phyloP scores from a whole-genome alignment of 1,140 invertebrate genomes.

The Drosophila albomicans region DNA sequence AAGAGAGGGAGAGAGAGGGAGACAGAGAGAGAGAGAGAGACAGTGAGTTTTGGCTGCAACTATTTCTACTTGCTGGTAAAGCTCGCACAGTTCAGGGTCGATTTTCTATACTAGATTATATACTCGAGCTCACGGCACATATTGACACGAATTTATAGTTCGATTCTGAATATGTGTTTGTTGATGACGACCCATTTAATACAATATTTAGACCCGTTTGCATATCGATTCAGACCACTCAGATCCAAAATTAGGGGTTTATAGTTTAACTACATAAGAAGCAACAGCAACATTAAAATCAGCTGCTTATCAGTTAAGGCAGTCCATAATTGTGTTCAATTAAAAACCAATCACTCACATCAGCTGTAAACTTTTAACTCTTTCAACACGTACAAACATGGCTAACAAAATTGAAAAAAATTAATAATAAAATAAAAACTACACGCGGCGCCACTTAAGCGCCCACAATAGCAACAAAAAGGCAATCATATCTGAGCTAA shows the following conservation, averaged over 20 bases:
- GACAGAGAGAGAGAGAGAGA: slow-evolving; percentile 4
- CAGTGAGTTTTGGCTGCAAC: neutral
- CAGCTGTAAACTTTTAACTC: slow-evolving; percentile 50
- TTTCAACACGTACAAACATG: slow-evolving; percentile 42
- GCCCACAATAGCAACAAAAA: slow-evolving; percentile 49
- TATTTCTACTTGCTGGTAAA: slow-evolving; percentile 19
- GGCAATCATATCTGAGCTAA: slow-evolving; percentile 63
- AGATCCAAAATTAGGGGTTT: slow-evolving; percentile 11
- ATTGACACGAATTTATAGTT: slow-evolving; percentile 6
- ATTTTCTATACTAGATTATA: slow-evolving; percentile 15
- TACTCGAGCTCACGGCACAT: neutral
- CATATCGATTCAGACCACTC: slow-evolving; percentile 3
- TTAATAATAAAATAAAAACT: slow-evolving; percentile 7
- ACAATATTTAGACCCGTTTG: slow-evolving; percentile 11
- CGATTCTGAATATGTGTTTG: slow-evolving; percentile 2
- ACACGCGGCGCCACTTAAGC: slow-evolving; percentile 25
- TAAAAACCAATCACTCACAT: slow-evolving; percentile 73
- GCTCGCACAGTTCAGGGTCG: slow-evolving; percentile 33
- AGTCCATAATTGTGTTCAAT: slow-evolving; percentile 62
- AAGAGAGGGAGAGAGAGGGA: neutral
- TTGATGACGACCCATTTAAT: slow-evolving; percentile 32
- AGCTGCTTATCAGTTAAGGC: slow-evolving; percentile 34
- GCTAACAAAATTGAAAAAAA: slow-evolving; percentile 20
- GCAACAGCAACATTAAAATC: slow-evolving; percentile 1
- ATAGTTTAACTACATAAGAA: neutral